Evolutionary conservation across 2,797 vertebrate genomes (phyloP), one percentile per base, ranked within the genome.

Genomic region (Allobates femoralis): DNA sequence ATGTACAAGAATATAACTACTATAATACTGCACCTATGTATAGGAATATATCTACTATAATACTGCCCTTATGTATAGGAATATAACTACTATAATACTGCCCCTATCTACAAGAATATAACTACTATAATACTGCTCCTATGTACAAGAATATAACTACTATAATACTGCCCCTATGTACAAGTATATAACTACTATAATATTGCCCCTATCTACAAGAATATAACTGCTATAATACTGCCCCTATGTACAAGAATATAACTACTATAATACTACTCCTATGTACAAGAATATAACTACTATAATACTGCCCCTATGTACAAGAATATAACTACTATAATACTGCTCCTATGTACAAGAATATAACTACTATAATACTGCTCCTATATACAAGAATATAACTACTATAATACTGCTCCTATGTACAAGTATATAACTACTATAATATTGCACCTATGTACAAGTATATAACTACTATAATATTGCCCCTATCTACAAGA

Each of bases 331-430:
- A 58, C 56, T 58, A 58, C 56, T 23, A 58, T 58, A 58, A 58
- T 58, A n/a, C 23, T 58, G 56, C 23, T 21, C 66, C 66, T 69
- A 69, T 69, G 18, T 69, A 69, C 32, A 69, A 69, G 66, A 69
- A 69, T 69, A 69, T 69, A 69, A 69, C 66, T 69, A 69, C 66
- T 69, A 69, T 69, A 69, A 69, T 37, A 69, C 66, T 69, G 30
- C 66, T 21, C n/a, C 60, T 62, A 62, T 60, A 10, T 60, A 60
- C 56, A 60, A 60, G 56, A 60, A 60, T 58, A 58, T 46, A 46
- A 46, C 46, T 46, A 46, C 46, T 46, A 46, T 46, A 46, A 46
- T 46, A 46, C 46, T 46, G 46, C 46, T 46, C 46, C 55, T 56
- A 56, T 56, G 18, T 56, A 56, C 55, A 56, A 56, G 55, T 21